Evolutionary conservation across 2,113 vertebrate species (phyloP), one percentile per base, ranked within the genome.

Genomic region (Paedocypris sp.): DNA sequence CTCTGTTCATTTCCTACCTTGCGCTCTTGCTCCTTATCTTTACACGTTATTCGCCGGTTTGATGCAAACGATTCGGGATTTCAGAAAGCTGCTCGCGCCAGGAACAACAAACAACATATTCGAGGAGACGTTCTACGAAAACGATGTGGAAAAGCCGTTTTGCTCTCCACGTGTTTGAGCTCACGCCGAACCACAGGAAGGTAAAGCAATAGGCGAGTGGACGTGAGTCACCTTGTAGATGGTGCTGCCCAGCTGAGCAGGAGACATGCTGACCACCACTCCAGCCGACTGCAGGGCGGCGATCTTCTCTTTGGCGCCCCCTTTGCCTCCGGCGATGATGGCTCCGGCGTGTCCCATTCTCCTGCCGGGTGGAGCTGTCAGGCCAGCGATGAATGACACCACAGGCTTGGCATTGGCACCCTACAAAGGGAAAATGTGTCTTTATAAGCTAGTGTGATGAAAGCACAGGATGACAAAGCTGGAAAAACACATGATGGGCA

Each of bases 281-380:
- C 94, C 93, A 0, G 94, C 94, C 0, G 79, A 84, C 85, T 99
- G 94, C 7, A 99, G 91, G 59, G 95, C 94, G 0, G 91, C 72
- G 7, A 99, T 99, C 82, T 99, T 99, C 83, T 98, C 95, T 76
- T 96, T 97, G 48, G 94, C 95, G 6, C 94, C 95, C 5, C 95
- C 95, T 64, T 99, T 98, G 1, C 95, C 94, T 3, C 95, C 94
- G 15, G 95, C 94, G 8, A 99, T 98, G 77, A 99, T 98, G 18
- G 94, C 95, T 3, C 95, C 95, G 0, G 95, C 95, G 0, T 99
- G 94, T 33, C 95, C 95, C 95, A 98, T 98, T 60, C 95, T 80
- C 48, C 95, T 86, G 60, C 95, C 95, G 0, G 95, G 93, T 32
- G 95, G 95, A 22, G 95, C 95, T 0, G 95, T 99, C 61, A 99